Evolutionary conservation across 2,888 invertebrate species (phyloP).

Genomic region (Spilosoma lubricipeda): DNA sequence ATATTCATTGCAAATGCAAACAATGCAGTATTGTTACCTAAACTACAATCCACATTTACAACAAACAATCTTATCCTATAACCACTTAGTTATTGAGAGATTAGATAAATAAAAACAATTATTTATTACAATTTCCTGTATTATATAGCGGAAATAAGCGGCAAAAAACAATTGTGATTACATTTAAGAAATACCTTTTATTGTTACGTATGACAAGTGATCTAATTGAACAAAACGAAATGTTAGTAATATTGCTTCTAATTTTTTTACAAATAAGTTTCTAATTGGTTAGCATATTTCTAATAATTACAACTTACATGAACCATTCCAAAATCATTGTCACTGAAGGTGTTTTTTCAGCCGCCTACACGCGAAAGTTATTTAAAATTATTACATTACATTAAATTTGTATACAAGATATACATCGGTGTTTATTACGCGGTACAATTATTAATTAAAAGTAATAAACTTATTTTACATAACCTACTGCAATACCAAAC

Average conservation of each 20-base stretch:
- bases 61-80: not conserved
- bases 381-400: constrained; percentile 8
- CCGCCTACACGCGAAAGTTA: not conserved
- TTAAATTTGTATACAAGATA: not conserved
- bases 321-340: constrained; percentile 26
- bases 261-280: not conserved
- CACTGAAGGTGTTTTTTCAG: not conserved
- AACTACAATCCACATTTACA: too few relatives aligned
- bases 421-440: constrained; percentile 11
- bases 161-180: not conserved
- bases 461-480: constrained; percentile 18
- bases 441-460: constrained; percentile 7
- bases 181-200: not conserved
- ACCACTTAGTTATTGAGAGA: not conserved
- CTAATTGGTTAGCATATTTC: not conserved
- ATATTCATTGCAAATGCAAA: too few relatives aligned
- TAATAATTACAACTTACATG: constrained; percentile 16
- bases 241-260: not conserved
- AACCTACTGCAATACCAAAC: constrained; percentile 36
- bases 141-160: not conserved
- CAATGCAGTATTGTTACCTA: too few relatives aligned
- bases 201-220: not conserved
- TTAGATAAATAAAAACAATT: not conserved
- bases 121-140: not conserved
- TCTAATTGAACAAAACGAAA: not conserved